Evolutionary conservation across 2,888 invertebrate species (phyloP).

Genomic region (Pantelozetes paolii): DNA sequence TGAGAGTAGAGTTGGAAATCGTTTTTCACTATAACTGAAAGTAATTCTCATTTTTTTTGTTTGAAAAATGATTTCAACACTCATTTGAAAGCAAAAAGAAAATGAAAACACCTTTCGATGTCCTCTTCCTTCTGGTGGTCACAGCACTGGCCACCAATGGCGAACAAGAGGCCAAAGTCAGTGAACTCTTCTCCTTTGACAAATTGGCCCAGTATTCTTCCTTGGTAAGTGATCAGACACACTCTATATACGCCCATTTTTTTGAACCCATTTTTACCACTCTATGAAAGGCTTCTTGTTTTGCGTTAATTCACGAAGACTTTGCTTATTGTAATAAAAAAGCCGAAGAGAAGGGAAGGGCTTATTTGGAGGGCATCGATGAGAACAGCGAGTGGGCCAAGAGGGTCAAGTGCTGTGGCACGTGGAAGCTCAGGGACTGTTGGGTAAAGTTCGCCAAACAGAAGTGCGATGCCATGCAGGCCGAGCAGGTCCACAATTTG

Average conservation of each 20-base stretch:
- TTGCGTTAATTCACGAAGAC: constrained; percentile 38
- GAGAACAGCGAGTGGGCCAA: constrained; percentile 12
- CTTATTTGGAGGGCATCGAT: constrained; percentile 15
- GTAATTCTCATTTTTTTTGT: no score
- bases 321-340: constrained; percentile 39
- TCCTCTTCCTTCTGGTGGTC: neutral
- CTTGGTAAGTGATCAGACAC: constrained; percentile 18
- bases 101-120: no score
- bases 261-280: neutral
- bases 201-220: constrained; percentile 34
- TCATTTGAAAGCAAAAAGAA: no score
- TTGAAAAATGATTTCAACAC: no score
- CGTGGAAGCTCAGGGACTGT: constrained; percentile 40
- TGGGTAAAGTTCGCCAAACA: constrained; percentile 29
- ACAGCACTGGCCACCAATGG: neutral
- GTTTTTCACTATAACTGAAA: no score
- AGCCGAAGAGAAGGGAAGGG: constrained; percentile 35
- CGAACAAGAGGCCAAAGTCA: neutral
- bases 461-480: constrained; percentile 30
- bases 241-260: neutral
- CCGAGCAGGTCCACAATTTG: constrained; percentile 37
- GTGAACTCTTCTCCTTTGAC: constrained; percentile 19
- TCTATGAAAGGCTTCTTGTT: constrained; percentile 33
- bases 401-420: constrained; percentile 39
- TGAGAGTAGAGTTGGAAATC: no score